phyloP scores from a whole-genome alignment of 2,797 vertebrate species.

The Enteromius mattozi region DNA sequence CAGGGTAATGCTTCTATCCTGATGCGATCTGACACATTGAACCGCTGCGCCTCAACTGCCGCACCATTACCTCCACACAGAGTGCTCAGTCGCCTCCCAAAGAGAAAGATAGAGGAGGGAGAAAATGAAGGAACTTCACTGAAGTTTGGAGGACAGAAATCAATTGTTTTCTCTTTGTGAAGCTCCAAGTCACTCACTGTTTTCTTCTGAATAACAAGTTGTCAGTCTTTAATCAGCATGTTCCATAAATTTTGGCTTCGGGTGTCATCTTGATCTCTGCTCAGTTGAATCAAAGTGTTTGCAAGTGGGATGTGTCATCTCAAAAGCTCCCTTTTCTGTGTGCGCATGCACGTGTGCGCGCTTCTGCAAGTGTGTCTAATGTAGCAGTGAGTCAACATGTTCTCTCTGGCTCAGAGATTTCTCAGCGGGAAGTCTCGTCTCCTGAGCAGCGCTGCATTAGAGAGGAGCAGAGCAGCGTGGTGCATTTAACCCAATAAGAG shows the following conservation, averaged over 20 bases:
- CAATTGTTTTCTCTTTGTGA: constrained; percentile 7
- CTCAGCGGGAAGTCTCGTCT: constrained; percentile 54
- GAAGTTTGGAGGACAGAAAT: constrained; percentile 19
- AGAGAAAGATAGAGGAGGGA: background rate
- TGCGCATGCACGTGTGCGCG: constrained; percentile 2
- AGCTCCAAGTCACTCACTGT: constrained; percentile 28
- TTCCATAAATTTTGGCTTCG: constrained; percentile 17
- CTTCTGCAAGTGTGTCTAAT: constrained; percentile 51
- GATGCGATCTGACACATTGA: constrained; percentile 51
- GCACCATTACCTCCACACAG: constrained; percentile 39
- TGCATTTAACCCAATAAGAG: constrained; percentile 58
- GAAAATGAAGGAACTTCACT: constrained; percentile 32
- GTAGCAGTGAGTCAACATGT: constrained; percentile 59
- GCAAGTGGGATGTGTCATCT: constrained; percentile 36
- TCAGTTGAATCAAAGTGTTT: constrained; percentile 35
- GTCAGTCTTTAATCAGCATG: constrained; percentile 31
- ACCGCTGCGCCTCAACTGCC: constrained; percentile 44
- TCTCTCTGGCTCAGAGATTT: constrained; percentile 48
- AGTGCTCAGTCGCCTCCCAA: constrained; percentile 7
- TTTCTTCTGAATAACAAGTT: constrained; percentile 23
- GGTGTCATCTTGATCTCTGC: constrained; percentile 48
- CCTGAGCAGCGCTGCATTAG: constrained; percentile 49
- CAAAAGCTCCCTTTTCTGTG: background rate
- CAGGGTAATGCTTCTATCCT: constrained; percentile 49
- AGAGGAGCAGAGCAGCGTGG: constrained; percentile 45